Conservation (phyloP, 23 tunicate species). For the Halocynthia roretzi region DNA sequence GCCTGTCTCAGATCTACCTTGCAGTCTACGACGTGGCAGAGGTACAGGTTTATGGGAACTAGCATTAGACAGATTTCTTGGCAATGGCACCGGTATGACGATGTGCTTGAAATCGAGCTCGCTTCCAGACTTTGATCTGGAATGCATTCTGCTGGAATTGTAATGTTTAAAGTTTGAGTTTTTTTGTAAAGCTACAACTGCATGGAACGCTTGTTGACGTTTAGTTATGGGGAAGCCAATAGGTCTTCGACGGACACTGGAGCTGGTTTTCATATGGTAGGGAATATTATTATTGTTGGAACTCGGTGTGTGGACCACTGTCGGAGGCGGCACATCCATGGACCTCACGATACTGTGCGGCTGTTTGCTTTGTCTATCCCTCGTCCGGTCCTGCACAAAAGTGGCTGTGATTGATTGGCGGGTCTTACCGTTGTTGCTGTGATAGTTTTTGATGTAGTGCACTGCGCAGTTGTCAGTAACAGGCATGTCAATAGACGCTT, state of each 20-base stretch:
- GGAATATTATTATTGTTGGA: too few relatives aligned
- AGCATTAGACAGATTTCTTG: background rate
- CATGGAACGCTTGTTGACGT: constrained; percentile 3
- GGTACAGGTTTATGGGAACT: too few relatives aligned
- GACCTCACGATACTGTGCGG: constrained; percentile 17
- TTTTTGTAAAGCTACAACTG: background rate
- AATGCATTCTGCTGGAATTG: constrained; percentile 4
- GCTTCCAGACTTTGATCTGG: constrained; percentile 33
- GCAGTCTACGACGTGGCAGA: too few relatives aligned
- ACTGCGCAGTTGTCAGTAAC: constrained; percentile 16
- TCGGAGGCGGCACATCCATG: constrained; percentile 17
- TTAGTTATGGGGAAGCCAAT: constrained; percentile 5
- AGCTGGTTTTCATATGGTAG: too few relatives aligned
- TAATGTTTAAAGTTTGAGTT: background rate
- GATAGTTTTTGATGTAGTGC: constrained; percentile 3
- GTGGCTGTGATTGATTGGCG: constrained; percentile 21
- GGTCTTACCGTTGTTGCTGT: constrained; percentile 11
- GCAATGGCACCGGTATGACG: constrained; percentile 6
- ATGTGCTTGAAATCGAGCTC: background rate
- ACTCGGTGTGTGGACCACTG: background rate
- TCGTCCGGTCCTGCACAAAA: constrained; percentile 17
- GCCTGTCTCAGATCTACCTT: too few relatives aligned
- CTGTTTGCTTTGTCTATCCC: background rate
- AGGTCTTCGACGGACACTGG: background rate
- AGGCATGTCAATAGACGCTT: constrained; percentile 4